Evolutionary conservation across 1,140 invertebrate species (phyloP).

Genomic region (Caenorhabditis elegans): WBcel235 BX284605.5:156501-157000

Average conservation of each 20-base stretch:
- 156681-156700: no score
- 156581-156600: background rate
- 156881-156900: constrained; percentile 96
- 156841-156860: constrained; percentile 72
- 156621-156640: no score
- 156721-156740: no score
- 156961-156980: background rate
- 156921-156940: constrained; percentile 96
- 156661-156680: no score
- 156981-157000: background rate
- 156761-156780: no score
- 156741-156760: no score
- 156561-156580: background rate
- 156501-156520: no score
- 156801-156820: no score
- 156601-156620: background rate
- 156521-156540: background rate
- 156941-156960: constrained; percentile 41
- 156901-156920: constrained; percentile 98
- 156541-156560: background rate
- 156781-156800: no score
- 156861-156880: constrained; percentile 92
- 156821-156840: constrained; percentile 8
- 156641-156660: no score
- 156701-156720: no score